Percentiles rank a stretch among this genome's conserved stretches.
These are phyloP conservation scores for Semnornis frantzii DNA, from an alignment of 2,113 vertebrate genomes.

Conservation along the genomic window DNA sequence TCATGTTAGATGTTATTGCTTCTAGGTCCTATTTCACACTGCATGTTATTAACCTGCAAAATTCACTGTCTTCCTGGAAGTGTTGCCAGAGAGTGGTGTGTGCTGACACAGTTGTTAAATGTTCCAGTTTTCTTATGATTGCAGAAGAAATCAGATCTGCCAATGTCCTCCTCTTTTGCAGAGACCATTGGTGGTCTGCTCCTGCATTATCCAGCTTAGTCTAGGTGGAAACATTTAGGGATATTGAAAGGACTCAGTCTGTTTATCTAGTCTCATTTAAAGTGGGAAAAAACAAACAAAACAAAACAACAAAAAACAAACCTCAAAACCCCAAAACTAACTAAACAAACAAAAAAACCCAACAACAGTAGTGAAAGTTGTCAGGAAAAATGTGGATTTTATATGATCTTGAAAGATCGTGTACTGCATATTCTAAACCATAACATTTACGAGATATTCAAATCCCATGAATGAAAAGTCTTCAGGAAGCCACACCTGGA, in stretches of 20 bases:
- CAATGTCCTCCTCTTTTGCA: background rate
- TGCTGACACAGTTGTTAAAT: background rate
- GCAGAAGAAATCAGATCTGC: background rate
- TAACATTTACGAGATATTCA: background rate
- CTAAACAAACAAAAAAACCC: too few species aligned
- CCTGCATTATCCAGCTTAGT: background rate
- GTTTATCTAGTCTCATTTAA: too few species aligned
- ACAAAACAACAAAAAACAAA: too few species aligned
- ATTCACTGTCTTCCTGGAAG: background rate
- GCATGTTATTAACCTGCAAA: background rate
- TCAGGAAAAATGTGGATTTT: background rate
- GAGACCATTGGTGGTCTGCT: background rate
- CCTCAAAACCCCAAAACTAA: too few species aligned
- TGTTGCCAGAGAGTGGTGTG: background rate
- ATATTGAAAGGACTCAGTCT: background rate
- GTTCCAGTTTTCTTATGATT: background rate
- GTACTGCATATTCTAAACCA: background rate
- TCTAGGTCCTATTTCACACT: background rate
- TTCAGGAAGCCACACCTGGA: background rate
- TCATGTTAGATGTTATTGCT: background rate
- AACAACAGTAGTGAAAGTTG: too few species aligned
- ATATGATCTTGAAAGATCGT: background rate
- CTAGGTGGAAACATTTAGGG: rapidly evolving
- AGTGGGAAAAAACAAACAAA: too few species aligned
- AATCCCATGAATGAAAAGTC: background rate